phyloP scores from a whole-genome alignment of 2,888 invertebrate species.

The Eugnorisma glareosa region DNA sequence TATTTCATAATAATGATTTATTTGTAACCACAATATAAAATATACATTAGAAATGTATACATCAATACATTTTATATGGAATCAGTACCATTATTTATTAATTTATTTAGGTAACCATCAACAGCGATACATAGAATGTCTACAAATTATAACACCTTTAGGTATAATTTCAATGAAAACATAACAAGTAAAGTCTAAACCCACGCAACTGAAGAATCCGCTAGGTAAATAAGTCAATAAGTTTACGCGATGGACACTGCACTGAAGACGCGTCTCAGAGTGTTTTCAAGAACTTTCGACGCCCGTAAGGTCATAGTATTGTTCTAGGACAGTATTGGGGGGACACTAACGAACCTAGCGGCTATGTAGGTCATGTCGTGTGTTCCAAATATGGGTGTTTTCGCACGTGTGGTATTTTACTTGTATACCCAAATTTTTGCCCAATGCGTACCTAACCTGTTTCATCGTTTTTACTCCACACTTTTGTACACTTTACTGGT shows the following conservation, averaged over 20 bases:
- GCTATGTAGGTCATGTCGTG: not conserved
- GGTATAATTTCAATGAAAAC: not conserved
- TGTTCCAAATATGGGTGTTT: not conserved
- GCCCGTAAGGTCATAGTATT: not conserved
- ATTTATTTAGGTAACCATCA: too few species aligned
- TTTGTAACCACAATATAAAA: too few species aligned
- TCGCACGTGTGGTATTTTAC: not conserved
- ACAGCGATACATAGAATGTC: too few species aligned
- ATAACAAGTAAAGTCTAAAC: not conserved
- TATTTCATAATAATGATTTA: too few species aligned
- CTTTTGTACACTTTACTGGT: too few species aligned
- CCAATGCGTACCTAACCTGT: too few species aligned
- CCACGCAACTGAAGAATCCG: not conserved
- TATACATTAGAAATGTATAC: too few species aligned
- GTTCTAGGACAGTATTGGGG: not conserved
- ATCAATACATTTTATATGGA: too few species aligned
- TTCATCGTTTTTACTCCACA: too few species aligned
- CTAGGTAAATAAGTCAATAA: not conserved
- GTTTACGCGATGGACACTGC: not conserved
- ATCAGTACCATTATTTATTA: too few species aligned
- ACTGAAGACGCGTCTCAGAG: not conserved
- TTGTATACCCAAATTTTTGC: too few species aligned
- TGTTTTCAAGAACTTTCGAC: constrained; percentile 6
- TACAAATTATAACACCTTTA: not conserved
- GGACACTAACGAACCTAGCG: not conserved